These are phyloP conservation scores for Sander lucioperca DNA, from an alignment of 2,113 vertebrate genomes.

Conservation along the genomic window DNA sequence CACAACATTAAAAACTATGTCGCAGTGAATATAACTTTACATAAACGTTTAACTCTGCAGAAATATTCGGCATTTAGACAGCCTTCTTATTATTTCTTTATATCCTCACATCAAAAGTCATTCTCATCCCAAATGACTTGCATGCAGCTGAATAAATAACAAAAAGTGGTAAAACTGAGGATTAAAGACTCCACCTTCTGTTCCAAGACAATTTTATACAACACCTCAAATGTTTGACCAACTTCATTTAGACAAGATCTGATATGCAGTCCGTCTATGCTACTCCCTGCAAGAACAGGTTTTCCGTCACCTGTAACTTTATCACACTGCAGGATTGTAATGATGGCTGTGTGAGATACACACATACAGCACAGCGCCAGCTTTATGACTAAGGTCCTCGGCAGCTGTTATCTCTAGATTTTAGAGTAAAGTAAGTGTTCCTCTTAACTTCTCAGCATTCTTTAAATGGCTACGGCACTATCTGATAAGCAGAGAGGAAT, in stretches of 20 bases:
- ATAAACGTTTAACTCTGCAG: background rate
- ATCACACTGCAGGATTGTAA: constrained; percentile 7
- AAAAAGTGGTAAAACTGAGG: background rate
- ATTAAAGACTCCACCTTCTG: background rate
- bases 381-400: background rate
- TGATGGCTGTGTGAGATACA: constrained; percentile 27
- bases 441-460: constrained; percentile 54
- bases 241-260: constrained; percentile 16
- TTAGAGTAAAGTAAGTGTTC: constrained; percentile 26
- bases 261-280: constrained; percentile 32
- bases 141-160: constrained; percentile 18
- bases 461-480: constrained; percentile 41
- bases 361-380: background rate
- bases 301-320: constrained; percentile 19
- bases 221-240: background rate
- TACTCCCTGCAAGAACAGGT: constrained; percentile 34
- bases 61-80: background rate
- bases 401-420: constrained; percentile 42
- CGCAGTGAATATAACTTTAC: background rate
- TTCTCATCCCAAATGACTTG: background rate
- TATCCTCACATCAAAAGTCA: background rate
- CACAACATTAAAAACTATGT: background rate
- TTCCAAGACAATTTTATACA: background rate
- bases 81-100: too few relatives aligned
- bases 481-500: constrained; percentile 63